Percentiles rank a stretch among this genome's conserved stretches.
These are phyloP conservation scores for Onychomys torridus DNA, from an alignment of 2,797 vertebrate genomes.

Conservation along the genomic window DNA sequence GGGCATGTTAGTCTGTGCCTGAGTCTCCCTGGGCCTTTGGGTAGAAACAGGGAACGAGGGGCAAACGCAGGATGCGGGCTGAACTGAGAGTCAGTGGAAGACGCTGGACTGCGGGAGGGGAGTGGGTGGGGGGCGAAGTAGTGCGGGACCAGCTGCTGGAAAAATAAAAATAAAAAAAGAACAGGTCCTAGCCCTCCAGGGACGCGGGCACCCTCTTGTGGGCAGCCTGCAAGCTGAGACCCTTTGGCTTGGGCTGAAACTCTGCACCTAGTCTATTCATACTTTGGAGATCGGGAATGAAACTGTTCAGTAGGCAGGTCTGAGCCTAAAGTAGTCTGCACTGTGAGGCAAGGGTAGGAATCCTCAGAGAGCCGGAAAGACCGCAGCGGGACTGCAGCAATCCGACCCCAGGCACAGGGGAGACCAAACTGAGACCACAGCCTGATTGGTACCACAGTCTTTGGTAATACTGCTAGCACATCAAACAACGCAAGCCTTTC, in stretches of 20 bases:
- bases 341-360: background rate
- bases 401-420: fast-evolving
- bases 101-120: background rate
- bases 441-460: background rate
- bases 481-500: background rate
- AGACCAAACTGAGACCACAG: background rate
- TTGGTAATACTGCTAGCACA: background rate
- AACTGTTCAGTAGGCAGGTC: background rate
- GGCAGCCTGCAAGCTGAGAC: background rate
- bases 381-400: background rate
- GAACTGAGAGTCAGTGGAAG: background rate
- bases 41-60: conserved; percentile 41
- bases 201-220: fast-evolving
- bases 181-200: background rate
- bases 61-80: conserved; percentile 78
- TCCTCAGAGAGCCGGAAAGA: background rate
- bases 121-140: no score
- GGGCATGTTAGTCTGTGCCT: background rate
- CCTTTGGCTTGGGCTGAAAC: fast-evolving
- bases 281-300: background rate
- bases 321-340: background rate
- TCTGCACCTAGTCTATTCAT: background rate
- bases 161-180: no score
- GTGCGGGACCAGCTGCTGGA: background rate
- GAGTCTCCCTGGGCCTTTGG: background rate